These are phyloP conservation scores for Orchestes rusci DNA, from an alignment of 2,888 invertebrate genomes.

Conservation along the genomic window DNA sequence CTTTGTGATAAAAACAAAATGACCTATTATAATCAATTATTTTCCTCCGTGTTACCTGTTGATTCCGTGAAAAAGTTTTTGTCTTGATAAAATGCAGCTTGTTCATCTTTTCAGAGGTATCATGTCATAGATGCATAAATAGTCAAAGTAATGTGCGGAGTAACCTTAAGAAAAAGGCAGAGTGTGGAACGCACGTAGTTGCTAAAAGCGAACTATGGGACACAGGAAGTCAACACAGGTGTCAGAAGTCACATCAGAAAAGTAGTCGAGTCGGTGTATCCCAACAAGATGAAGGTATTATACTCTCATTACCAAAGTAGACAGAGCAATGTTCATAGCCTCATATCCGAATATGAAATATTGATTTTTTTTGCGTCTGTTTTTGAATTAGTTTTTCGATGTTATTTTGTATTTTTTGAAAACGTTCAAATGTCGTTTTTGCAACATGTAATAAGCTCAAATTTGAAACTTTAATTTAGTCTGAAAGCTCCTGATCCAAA, in stretches of 20 bases:
- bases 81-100: no score
- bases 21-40: no score
- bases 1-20: no score
- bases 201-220: constrained; percentile 46
- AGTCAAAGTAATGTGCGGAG: constrained; percentile 34
- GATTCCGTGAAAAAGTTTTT: no score
- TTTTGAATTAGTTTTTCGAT: background rate
- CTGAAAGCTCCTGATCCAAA: no score
- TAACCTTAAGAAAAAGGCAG: constrained; percentile 46
- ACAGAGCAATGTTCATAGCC: background rate
- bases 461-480: no score
- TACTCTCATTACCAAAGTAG: no score
- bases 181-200: constrained; percentile 42
- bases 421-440: background rate
- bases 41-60: no score
- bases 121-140: constrained; percentile 36
- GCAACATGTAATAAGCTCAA: no score
- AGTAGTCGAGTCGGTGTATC: constrained; percentile 35
- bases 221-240: constrained; percentile 42
- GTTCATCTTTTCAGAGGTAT: constrained; percentile 21
- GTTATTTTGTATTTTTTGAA: background rate
- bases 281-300: constrained; percentile 38
- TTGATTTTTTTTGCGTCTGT: background rate
- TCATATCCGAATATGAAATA: background rate
- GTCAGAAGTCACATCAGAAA: constrained; percentile 40